Evolutionary conservation across 2,888 invertebrate species (phyloP).

Genomic region (Agrochola lota): DNA sequence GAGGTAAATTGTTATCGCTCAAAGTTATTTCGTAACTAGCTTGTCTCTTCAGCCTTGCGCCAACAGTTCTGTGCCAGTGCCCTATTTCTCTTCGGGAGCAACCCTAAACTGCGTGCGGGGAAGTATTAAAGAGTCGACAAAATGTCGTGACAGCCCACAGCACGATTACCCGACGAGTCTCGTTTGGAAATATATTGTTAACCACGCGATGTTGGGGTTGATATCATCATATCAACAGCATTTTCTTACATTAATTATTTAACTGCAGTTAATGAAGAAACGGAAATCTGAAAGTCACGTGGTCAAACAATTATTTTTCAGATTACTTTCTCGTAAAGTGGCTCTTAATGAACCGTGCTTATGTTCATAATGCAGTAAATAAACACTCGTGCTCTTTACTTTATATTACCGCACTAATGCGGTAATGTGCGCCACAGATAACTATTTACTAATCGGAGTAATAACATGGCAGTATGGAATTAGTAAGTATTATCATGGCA

Average conservation of each 20-base stretch:
- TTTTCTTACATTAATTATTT: constrained; percentile 8
- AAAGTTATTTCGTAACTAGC: not conserved
- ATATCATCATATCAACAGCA: constrained; percentile 19
- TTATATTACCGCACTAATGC: too few relatives aligned
- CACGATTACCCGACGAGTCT: constrained; percentile 30
- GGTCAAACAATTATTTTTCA: too few relatives aligned
- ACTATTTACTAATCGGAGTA: too few relatives aligned
- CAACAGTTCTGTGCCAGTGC: constrained; percentile 51
- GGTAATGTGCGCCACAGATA: too few relatives aligned
- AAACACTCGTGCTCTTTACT: too few relatives aligned
- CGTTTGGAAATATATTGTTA: constrained; percentile 34
- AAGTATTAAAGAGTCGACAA: constrained; percentile 28
- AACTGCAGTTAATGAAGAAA: not conserved
- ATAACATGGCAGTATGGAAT: too few relatives aligned
- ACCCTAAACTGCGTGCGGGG: constrained; percentile 56
- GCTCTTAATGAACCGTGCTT: too few relatives aligned
- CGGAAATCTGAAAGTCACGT: not conserved
- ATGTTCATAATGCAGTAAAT: too few relatives aligned
- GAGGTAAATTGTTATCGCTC: not conserved
- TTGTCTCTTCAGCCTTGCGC: constrained; percentile 15
- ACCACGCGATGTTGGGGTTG: constrained; percentile 42
- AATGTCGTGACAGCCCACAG: constrained; percentile 47
- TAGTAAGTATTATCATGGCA: too few relatives aligned
- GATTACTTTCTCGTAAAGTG: too few relatives aligned
- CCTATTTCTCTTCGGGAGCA: constrained; percentile 47